Base-by-base conservation (phyloP, 2,113 vertebrate genomes). In the Pungitius pungitius region DNA sequence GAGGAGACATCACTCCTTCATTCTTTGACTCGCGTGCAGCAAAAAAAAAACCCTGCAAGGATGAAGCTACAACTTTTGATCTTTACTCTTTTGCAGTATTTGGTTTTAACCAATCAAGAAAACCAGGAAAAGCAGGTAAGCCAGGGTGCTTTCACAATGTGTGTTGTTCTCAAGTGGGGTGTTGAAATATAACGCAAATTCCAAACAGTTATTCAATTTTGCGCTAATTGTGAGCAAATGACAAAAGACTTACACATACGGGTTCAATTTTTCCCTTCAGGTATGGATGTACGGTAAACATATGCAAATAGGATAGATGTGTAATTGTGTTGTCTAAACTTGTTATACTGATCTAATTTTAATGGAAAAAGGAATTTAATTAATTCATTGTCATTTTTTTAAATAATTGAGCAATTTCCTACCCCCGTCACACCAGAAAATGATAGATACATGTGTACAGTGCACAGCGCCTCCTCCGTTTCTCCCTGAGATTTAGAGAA, bases 21-120 rank as follows among this genome's bases (percentile, higher is more conserved):
- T 47, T 71, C 13, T n/a, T 15, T 58, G 35, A 43, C 14, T 11
- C 52, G 14, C 27, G 35, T 5, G 13, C 33, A 56, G 62, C 37
- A 52, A 43, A 24, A n/a, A n/a, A n/a, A n/a, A n/a, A n/a, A n/a
- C n/a, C 20, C 13, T 35, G 49, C 18, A 54, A 11, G 3, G 14
- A 88, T 86, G 86, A 77, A 73, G 67, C 73, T 40, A 0, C 80
- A 55, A 8, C 20, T 82, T 78, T 43, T 75, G 1, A 39, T 80
- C 0, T 0, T 83, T 6, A 43, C 1, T 24, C 1, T 71, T 59
- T 37, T 76, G 8, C 57, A 22, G 8, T 3, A 5, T 72, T 59
- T 85, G 17, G 26, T 61, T 27, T n/a, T 56, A 11, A 55, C 73
- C 14, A 73, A 7, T 64, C 84, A 81, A 64, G 56, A 43, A 68